A percentile compares a stretch with the other conserved stretches of the same genome.
These are phyloP conservation scores for Ditylenchus weischeri DNA, from an alignment of 2,888 invertebrate genomes.

Conservation along the genomic window DNA sequence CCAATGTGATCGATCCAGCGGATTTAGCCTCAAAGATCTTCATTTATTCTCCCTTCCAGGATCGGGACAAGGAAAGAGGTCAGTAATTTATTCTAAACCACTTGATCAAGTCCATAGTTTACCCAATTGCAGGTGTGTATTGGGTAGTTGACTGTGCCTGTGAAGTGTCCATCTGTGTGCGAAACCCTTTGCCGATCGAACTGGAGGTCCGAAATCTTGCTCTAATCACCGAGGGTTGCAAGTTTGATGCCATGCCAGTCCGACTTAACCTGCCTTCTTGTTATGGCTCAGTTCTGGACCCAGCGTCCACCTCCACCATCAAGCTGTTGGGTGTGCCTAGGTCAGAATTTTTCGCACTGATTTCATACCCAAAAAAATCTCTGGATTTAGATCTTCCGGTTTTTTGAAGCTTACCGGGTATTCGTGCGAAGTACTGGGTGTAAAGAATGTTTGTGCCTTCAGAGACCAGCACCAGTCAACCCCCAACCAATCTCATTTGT, in stretches of 20 bases:
- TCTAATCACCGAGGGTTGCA: slow-evolving; percentile 47
- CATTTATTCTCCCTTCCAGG: slow-evolving; percentile 56
- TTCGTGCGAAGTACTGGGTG: slow-evolving; percentile 49
- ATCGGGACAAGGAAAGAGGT: slow-evolving; percentile 23
- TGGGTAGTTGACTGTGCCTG: slow-evolving; percentile 53
- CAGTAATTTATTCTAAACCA: slow-evolving; percentile 20
- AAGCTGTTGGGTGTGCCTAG: slow-evolving; percentile 50
- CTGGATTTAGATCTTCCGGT: slow-evolving; percentile 40
- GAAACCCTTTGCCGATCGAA: slow-evolving; percentile 37
- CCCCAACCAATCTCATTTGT: not conserved
- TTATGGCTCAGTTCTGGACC: slow-evolving; percentile 28
- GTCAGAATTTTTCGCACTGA: slow-evolving; percentile 12
- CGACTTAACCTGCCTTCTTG: slow-evolving; percentile 46
- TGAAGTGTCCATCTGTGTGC: slow-evolving; percentile 38
- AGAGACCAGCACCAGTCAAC: not conserved
- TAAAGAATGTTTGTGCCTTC: slow-evolving; percentile 47
- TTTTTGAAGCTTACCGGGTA: slow-evolving; percentile 50
- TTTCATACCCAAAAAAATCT: no score
- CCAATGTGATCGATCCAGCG: slow-evolving; percentile 42
- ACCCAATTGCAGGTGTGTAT: slow-evolving; percentile 15
- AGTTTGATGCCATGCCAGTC: slow-evolving; percentile 51
- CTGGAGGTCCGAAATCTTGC: slow-evolving; percentile 44
- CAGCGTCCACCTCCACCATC: slow-evolving; percentile 35
- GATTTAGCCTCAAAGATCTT: slow-evolving; percentile 39
- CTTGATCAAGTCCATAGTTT: slow-evolving; percentile 13